Conservation (phyloP, 2,797 vertebrate species). For the Coracias cyanogaster region DNA sequence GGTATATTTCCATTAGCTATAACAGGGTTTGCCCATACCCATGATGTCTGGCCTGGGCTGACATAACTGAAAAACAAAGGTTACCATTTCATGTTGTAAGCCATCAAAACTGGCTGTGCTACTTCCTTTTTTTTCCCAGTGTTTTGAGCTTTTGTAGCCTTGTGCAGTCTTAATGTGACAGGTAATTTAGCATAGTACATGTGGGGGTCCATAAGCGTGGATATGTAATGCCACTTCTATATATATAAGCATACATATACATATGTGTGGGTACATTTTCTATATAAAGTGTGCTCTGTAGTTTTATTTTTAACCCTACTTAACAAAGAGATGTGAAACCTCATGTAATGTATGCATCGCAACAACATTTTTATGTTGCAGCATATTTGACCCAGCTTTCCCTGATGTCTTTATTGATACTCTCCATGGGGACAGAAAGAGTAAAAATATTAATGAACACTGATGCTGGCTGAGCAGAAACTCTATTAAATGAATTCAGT, state of each 20-base stretch:
- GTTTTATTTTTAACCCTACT: not conserved
- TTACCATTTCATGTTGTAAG: not conserved
- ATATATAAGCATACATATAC: not conserved
- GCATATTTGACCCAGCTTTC: not conserved
- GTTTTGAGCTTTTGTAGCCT: not conserved
- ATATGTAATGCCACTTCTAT: not conserved
- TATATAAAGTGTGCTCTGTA: not conserved
- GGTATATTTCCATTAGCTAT: not conserved
- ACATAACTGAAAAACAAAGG: not conserved
- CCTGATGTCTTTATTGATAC: not conserved
- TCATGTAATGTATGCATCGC: not conserved
- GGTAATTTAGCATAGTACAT: rapidly evolving
- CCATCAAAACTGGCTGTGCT: not conserved
- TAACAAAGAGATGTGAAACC: not conserved
- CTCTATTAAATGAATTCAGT: not conserved
- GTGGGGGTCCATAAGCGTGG: not conserved
- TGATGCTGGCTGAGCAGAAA: not conserved
- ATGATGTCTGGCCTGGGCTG: not conserved
- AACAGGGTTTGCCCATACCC: not conserved
- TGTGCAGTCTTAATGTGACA: not conserved
- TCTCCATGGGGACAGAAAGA: not conserved
- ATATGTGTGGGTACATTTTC: not conserved
- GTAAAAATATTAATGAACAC: not conserved
- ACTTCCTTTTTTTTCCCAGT: not conserved
- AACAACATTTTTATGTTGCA: not conserved